Base-by-base conservation (phyloP, 2,113 vertebrate genomes). In the Tetrax tetrax region DNA sequence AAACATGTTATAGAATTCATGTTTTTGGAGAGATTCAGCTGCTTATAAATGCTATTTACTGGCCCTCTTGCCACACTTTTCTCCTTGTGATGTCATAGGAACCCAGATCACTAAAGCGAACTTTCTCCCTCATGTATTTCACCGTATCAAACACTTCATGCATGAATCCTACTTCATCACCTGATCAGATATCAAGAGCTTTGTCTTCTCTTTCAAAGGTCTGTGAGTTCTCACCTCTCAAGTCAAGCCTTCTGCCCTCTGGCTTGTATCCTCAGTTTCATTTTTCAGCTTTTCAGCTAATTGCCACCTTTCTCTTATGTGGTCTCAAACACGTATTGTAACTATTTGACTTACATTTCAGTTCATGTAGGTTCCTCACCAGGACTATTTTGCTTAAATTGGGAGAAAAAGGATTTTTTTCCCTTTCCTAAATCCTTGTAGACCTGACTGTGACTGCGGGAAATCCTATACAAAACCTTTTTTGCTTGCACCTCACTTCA, bases 331-430 rank as follows among this genome's bases (percentile, higher is more conserved):
- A 10, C 64, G 27, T 6, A 35, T 31, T 4, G 4, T 31, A 82
- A 18, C 43, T 59, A 7, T 82, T 38, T 24, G 28, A 8, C 31
- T 92, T 29, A 29, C 19, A 4, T 71, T 48, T 56, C 31, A 72
- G 14, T 56, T 50, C 47, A 61, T 0, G 0, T 29, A 16, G 22
- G 9, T 88, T 79, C 57, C 35, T 68, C 17, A 23, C 31, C 24
- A 61, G 83, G 66, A 57, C 12, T 69, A 8, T 27, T 93, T 70
- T 48, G 29, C 63, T 87, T 63, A 65, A 65, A 53, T 24, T 45
- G 6, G 9, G 20, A 61, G 7, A 51, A 25, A 72, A 61, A 65
- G 14, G 3, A 43, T 43, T 56, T 64, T 24, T 61, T 86, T 60
- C 63, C 8, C 10, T 83, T 94, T 35, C 24, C 33, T 51, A 53